Evolutionary conservation across 2,888 invertebrate genomes (phyloP).

Genomic region (Diarsia brunnea): DNA sequence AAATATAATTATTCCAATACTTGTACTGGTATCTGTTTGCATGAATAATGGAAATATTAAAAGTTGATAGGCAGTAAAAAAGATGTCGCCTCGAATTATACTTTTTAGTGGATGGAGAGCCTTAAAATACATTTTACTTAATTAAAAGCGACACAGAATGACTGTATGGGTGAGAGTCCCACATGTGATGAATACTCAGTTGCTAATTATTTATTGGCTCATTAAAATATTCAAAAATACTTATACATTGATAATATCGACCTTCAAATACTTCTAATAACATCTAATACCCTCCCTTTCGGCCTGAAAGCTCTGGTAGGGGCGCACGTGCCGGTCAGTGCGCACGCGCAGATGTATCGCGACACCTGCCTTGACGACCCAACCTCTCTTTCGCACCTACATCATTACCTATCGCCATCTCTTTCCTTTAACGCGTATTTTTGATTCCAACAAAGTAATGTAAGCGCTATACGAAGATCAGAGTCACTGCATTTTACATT

Average conservation of each 20-base stretch:
- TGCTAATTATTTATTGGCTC: background rate
- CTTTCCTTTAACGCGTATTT: constrained; percentile 78
- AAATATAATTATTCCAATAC: constrained; percentile 51
- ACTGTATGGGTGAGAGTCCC: background rate
- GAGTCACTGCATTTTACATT: constrained; percentile 83
- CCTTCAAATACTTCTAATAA: constrained; percentile 33
- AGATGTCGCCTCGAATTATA: constrained; percentile 13
- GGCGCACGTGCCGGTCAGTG: constrained; percentile 87
- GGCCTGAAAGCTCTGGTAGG: constrained; percentile 76
- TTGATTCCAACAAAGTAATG: constrained; percentile 84
- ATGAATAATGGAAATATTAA: constrained; percentile 54
- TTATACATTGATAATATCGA: background rate
- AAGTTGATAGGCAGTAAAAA: constrained; percentile 37
- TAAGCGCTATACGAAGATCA: constrained; percentile 76
- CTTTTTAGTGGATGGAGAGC: constrained; percentile 4
- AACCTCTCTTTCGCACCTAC: constrained; percentile 78
- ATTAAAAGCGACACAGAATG: background rate
- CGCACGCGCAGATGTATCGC: constrained; percentile 87
- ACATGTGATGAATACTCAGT: background rate
- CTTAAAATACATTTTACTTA: constrained; percentile 12
- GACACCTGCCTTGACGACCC: constrained; percentile 86
- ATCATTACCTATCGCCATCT: constrained; percentile 73
- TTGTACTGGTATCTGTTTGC: constrained; percentile 32
- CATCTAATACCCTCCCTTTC: constrained; percentile 62
- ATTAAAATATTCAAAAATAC: constrained; percentile 1